Conservation (phyloP, 2,113 vertebrate species). For the Cranoglanis bouderius region DNA sequence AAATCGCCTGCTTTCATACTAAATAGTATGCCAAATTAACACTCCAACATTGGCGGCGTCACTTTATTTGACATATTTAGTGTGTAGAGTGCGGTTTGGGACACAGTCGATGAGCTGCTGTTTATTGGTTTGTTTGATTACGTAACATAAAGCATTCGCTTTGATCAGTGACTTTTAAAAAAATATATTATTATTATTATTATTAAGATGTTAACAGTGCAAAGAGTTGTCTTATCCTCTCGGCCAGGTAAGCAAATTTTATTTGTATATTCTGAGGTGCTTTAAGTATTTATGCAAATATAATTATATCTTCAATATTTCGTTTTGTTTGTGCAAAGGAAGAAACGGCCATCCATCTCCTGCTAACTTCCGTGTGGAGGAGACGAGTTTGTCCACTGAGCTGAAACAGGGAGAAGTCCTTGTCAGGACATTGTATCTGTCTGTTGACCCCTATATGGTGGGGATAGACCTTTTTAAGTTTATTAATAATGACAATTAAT, state of each 20-base stretch:
- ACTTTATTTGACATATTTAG: no score
- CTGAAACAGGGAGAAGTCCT: slow-evolving; percentile 78
- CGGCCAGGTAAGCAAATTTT: slow-evolving; percentile 77
- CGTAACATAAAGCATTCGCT: not conserved
- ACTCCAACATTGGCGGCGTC: no score
- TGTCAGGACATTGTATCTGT: slow-evolving; percentile 86
- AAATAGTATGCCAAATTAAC: not conserved
- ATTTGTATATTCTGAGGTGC: not conserved
- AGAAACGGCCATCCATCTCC: slow-evolving; percentile 80
- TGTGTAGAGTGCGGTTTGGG: not conserved
- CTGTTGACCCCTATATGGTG: slow-evolving; percentile 98
- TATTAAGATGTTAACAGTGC: slow-evolving; percentile 63
- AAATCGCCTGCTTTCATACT: not conserved
- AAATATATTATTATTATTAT: not conserved
- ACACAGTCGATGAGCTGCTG: not conserved
- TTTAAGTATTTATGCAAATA: slow-evolving; percentile 20
- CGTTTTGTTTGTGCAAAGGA: slow-evolving; percentile 69
- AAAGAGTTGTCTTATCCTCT: slow-evolving; percentile 82
- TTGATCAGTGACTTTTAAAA: not conserved
- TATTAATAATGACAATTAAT: not conserved
- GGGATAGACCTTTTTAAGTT: slow-evolving; percentile 40
- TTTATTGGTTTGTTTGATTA: not conserved
- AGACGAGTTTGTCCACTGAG: slow-evolving; percentile 69
- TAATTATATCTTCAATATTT: not conserved
- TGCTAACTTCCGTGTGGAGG: slow-evolving; percentile 84